Evolutionary conservation across 2,797 vertebrate species (phyloP), one percentile per base, ranked within the genome.

Genomic region (Somateria mollissima): DNA sequence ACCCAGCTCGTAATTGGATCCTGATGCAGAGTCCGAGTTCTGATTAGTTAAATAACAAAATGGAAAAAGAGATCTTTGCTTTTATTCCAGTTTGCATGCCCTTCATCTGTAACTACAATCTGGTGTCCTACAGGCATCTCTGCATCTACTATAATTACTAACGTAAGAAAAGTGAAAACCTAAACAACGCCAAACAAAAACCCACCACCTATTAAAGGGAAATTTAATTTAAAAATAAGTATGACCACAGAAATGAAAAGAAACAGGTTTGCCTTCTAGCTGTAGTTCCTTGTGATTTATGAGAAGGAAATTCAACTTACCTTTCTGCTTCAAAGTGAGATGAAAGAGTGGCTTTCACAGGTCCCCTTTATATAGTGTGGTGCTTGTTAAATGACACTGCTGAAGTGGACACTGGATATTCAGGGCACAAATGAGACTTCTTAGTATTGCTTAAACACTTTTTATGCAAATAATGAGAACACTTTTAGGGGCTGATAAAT

Each of bases 261-360:
- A 36, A 93, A 84, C 5, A 39, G 16, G 19, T 84, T 62, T 83
- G 49, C 72, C 71, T 54, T 37, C 85, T 78, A 90, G 74, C 41
- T 91, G 69, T 95, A 74, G 37, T 84, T 87, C 20, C 25, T 66
- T 69, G 19, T 61, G 39, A 66, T 94, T 89, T 90, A 84, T 91
- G 76, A 77, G 87, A 87, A 93, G 27, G 30, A 92, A 87, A 91
- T 92, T 83, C 47, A 77, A 92, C 95, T 97, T 92, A 97, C 96
- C 91, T 15, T 78, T 91, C 74, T 56, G 51, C 79, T 79, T 67
- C 80, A 19, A 80, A 76, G 66, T 11, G 36, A 75, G 85, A 69
- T 64, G 64, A 84, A 94, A 49, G 13, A 56, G 36, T 32, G 56
- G 57, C 60, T 85, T 17, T 4, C 28, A 39, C 37, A 62, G 73